phyloP scores from a whole-genome alignment of 2,113 vertebrate species.

The Collichthys lucidus region DNA sequence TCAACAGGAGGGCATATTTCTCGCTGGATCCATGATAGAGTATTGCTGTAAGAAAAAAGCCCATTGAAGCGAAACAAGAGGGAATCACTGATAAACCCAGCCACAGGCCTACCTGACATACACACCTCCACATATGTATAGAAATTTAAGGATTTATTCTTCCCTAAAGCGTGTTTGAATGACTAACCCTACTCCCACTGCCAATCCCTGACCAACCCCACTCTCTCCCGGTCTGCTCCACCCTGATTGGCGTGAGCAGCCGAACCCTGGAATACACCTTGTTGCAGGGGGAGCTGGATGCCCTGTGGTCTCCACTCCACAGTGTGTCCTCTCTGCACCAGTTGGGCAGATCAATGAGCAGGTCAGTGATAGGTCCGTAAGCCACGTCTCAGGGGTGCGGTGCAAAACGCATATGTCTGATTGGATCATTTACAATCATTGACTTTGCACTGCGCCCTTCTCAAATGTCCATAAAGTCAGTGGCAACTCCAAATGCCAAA shows the following conservation, averaged over 20 bases:
- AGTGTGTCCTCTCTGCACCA: conserved; percentile 85
- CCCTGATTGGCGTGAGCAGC: conserved; percentile 75
- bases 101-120: background rate
- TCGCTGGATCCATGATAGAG: background rate
- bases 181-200: conserved; percentile 61
- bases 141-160: conserved; percentile 34
- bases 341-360: conserved; percentile 88
- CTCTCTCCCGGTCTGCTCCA: conserved; percentile 57
- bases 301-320: conserved; percentile 87
- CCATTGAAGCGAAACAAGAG: background rate
- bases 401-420: conserved; percentile 49
- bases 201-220: conserved; percentile 59
- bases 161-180: conserved; percentile 31
- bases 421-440: conserved; percentile 37
- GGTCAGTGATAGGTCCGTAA: conserved; percentile 81
- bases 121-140: conserved; percentile 19
- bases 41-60: background rate
- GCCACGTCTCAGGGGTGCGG: conserved; percentile 52
- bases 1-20: background rate
- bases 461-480: conserved; percentile 41
- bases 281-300: conserved; percentile 85
- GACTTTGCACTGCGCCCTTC: conserved; percentile 52
- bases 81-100: conserved; percentile 3
- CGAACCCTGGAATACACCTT: conserved; percentile 83
- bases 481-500: conserved; percentile 56